Conservation (phyloP, 2,797 vertebrate species). For the Rhinatrema bivittatum region DNA sequence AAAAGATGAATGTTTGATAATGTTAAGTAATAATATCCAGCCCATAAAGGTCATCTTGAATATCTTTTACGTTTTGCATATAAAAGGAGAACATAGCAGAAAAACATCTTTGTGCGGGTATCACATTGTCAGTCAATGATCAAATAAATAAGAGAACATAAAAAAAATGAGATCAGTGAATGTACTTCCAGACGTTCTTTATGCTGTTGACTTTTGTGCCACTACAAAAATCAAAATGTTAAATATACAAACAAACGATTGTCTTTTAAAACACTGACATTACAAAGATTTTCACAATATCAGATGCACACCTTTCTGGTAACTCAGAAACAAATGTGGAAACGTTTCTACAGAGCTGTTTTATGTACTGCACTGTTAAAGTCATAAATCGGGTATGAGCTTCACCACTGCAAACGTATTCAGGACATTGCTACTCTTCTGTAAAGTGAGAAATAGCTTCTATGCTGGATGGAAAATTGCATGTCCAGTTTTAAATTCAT, state of each 20-base stretch:
- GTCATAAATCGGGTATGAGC: too few relatives aligned
- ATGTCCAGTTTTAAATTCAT: too few relatives aligned
- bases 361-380: background rate
- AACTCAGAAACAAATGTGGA: slow-evolving; percentile 14
- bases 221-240: slow-evolving; percentile 44
- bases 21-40: slow-evolving; percentile 81
- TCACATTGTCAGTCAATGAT: slow-evolving; percentile 50
- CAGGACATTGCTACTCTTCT: too few relatives aligned
- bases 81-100: slow-evolving; percentile 32
- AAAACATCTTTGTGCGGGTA: slow-evolving; percentile 37
- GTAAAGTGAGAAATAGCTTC: too few relatives aligned
- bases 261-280: slow-evolving; percentile 51
- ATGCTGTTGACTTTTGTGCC: slow-evolving; percentile 41
- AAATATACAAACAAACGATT: slow-evolving; percentile 48
- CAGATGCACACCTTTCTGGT: slow-evolving; percentile 19
- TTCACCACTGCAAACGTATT: too few relatives aligned
- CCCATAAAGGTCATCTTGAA: slow-evolving; percentile 73
- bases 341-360: slow-evolving; percentile 2
- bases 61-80: slow-evolving; percentile 50
- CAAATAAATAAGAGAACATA: slow-evolving; percentile 3
- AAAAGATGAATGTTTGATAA: slow-evolving; percentile 62
- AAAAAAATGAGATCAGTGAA: slow-evolving; percentile 27
- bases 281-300: slow-evolving; percentile 33
- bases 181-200: slow-evolving; percentile 46
- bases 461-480: too few relatives aligned